Evolutionary conservation across 2,113 vertebrate genomes (phyloP).

Genomic region (Eidolon helvum): DNA sequence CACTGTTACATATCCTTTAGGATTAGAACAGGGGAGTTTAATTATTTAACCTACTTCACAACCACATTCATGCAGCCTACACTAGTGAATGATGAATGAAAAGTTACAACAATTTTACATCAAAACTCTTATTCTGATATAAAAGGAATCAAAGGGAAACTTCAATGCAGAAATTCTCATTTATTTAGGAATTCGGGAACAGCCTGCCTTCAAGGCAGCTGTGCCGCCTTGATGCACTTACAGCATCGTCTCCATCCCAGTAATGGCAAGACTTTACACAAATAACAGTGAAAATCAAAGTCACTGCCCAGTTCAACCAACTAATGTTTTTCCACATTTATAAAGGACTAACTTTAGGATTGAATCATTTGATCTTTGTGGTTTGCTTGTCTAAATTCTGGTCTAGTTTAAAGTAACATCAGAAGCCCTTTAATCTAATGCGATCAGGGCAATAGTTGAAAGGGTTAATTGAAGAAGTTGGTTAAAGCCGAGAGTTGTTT

Average conservation of each 20-base stretch:
- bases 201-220: not conserved
- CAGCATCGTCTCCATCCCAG: not conserved
- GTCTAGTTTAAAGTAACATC: conserved; percentile 21
- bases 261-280: not conserved
- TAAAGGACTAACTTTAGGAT: not conserved
- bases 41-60: conserved; percentile 42
- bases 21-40: not conserved
- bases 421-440: conserved; percentile 27
- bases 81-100: not conserved
- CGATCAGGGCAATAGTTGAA: not conserved
- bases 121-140: not conserved
- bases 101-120: conserved; percentile 28
- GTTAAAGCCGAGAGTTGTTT: not conserved
- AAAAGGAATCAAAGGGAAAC: conserved; percentile 53
- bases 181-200: not conserved
- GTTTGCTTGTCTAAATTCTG: conserved; percentile 13
- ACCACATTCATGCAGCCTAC: not conserved
- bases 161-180: conserved; percentile 27
- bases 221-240: not conserved
- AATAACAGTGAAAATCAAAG: conserved; percentile 28
- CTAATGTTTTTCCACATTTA: not conserved
- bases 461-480: conserved; percentile 17
- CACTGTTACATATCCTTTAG: not conserved
- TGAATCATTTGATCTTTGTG: not conserved
- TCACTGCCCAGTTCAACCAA: not conserved